phyloP scores from a whole-genome alignment of 2,888 invertebrate species.

The Tenthredo notha region DNA sequence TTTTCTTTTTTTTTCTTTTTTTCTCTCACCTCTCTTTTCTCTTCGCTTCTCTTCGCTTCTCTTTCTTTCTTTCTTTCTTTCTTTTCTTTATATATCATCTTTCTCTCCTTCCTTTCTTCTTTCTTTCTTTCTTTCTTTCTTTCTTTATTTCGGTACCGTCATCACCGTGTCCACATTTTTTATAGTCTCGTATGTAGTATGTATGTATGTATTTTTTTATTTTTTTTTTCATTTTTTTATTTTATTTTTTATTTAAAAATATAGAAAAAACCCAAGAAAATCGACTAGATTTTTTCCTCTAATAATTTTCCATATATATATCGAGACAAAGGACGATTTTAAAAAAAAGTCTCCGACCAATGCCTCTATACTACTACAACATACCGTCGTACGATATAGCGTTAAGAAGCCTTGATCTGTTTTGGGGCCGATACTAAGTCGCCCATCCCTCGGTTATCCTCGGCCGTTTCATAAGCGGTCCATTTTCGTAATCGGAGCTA shows the following conservation, averaged over 20 bases:
- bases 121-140: background rate
- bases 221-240: background rate
- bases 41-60: background rate
- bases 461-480: constrained; percentile 89
- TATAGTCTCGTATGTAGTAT: background rate
- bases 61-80: background rate
- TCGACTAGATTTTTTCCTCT: constrained; percentile 58
- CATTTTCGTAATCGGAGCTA: constrained; percentile 83
- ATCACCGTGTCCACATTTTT: constrained; percentile 40
- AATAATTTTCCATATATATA: constrained; percentile 6
- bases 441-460: constrained; percentile 95
- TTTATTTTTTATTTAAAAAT: constrained; percentile 17
- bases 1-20: constrained; percentile 32
- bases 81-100: background rate
- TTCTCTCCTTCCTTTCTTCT: background rate
- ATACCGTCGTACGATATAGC: background rate
- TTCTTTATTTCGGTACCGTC: background rate
- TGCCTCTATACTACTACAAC: constrained; percentile 33
- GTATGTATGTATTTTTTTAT: background rate
- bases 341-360: background rate
- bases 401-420: constrained; percentile 3
- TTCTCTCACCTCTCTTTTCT: constrained; percentile 41
- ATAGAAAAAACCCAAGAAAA: constrained; percentile 50
- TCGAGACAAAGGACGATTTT: background rate
- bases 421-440: constrained; percentile 83